Evolutionary conservation across 64 coral and sea anemone species (phyloP), one percentile per base, ranked within the genome.

Genomic region (Dendrophyllia cribrosa): DNA sequence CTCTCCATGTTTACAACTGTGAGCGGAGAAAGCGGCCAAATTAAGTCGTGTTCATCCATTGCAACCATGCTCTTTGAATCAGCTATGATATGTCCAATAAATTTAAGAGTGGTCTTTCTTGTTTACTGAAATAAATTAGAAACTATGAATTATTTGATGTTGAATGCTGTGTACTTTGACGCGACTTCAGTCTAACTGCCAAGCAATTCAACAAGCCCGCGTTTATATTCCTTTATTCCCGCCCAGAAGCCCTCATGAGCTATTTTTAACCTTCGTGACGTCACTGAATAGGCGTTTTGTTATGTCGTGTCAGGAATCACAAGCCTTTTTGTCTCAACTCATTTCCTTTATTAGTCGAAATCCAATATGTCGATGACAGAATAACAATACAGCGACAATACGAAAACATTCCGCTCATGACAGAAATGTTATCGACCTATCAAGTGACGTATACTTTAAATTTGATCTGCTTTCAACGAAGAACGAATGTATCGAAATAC

Each of bases 31-130:
- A 97, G 75, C 15, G 92, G 82, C 58, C 85, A 87, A 15, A 97
- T 84, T 34, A 61, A 60, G 21, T 93, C 90, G 4, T 62, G 51
- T 8, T 83, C 81, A 68, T 94, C 92, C 95, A 97, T 91, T 60
- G 68, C 91, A 85, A 93, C 95, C 95, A 96, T 96, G 59, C 61
- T 94, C 92, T 83, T 94, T 83, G 22, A 53, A 63, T 43, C 75
- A 63, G 58, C 58, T 14, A 51, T 77, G 75, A 56, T 77, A 14
- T 79, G 55, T 67, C 21, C 9, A 67, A 7, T 84, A 66, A 43
- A 11, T 60, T 4, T 12, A 21, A 46, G 22, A 51, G 24, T 61
- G 20, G 10, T 43, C 61, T 58, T 67, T 4, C 61, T 67, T 65
- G 9, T 64, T 61, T 84, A 20, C 62, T 51, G 45, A 84, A 23